Evolutionary conservation across 2,888 invertebrate species (phyloP).

Genomic region (Mesochorus sp.): DNA sequence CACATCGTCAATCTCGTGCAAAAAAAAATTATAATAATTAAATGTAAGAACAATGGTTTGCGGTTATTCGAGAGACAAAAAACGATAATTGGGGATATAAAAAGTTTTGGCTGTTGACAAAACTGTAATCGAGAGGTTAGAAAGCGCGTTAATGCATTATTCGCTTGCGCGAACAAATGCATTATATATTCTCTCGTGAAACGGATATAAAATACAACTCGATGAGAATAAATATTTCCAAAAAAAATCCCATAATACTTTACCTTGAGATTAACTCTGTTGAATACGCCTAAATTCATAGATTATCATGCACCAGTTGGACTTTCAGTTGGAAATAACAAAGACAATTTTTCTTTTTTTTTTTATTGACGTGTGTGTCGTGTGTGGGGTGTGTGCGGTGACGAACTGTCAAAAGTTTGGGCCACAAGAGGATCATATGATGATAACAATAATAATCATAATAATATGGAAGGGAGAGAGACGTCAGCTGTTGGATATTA

Average conservation of each 20-base stretch:
- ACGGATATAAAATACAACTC: too few relatives aligned
- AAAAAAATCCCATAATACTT: slow-evolving; percentile 64
- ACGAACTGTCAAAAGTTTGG: slow-evolving; percentile 50
- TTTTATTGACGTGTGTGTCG: too few relatives aligned
- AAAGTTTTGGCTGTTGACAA: not conserved
- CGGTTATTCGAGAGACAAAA: too few relatives aligned
- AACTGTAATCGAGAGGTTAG: slow-evolving; percentile 52
- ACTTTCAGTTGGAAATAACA: slow-evolving; percentile 55
- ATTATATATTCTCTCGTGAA: too few relatives aligned
- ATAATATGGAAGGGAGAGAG: too few relatives aligned
- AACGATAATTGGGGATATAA: not conserved
- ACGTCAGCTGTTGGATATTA: slow-evolving; percentile 58
- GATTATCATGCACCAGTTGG: slow-evolving; percentile 74
- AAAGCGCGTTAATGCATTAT: slow-evolving; percentile 16
- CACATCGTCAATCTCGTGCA: too few relatives aligned
- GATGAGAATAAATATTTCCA: slow-evolving; percentile 19
- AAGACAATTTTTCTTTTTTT: not conserved
- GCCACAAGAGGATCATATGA: not conserved
- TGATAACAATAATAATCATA: slow-evolving; percentile 33
- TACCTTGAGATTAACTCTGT: slow-evolving; percentile 91
- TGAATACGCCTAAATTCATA: slow-evolving; percentile 93
- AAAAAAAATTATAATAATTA: too few relatives aligned
- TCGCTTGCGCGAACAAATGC: slow-evolving; percentile 47
- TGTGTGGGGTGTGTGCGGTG: slow-evolving; percentile 11
- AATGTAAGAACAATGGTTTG: too few relatives aligned